These are phyloP conservation scores for Chrysoperla carnea DNA, from an alignment of 1,140 invertebrate genomes.

Conservation along the genomic window DNA sequence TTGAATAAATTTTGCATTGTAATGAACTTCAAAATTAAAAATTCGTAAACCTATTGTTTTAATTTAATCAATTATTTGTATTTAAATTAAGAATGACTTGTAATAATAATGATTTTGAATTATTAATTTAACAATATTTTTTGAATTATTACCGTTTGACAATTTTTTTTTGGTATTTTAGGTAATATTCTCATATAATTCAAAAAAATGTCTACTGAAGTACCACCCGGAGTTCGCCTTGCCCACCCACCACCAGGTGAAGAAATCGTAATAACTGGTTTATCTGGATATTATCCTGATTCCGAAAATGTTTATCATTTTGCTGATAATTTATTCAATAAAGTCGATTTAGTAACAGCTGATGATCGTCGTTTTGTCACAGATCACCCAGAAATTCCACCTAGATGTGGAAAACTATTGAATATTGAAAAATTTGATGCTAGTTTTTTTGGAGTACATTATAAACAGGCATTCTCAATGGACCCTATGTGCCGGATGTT, in stretches of 20 bases:
- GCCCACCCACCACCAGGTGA: slow-evolving; percentile 33
- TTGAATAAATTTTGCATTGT: no score
- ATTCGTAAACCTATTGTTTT: no score
- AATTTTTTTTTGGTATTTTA: no score
- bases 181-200: no score
- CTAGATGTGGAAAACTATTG: slow-evolving; percentile 61
- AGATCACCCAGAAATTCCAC: slow-evolving; percentile 48
- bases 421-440: slow-evolving; percentile 69
- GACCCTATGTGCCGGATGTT: slow-evolving; percentile 77
- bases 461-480: slow-evolving; percentile 69
- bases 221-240: background rate
- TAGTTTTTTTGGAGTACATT: slow-evolving; percentile 64
- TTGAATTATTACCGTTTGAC: no score
- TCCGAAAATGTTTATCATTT: slow-evolving; percentile 64
- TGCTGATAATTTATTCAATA: slow-evolving; percentile 59
- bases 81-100: no score
- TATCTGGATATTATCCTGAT: slow-evolving; percentile 76
- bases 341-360: slow-evolving; percentile 65
- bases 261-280: slow-evolving; percentile 65
- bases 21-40: no score
- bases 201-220: no score
- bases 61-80: no score
- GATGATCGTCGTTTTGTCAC: slow-evolving; percentile 58
- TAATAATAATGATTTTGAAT: no score
- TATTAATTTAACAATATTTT: no score